Percentiles rank a stretch among this genome's conserved stretches.
These are phyloP conservation scores for Beaufortia kweichowensis DNA, from an alignment of 2,113 vertebrate genomes.

Conservation along the genomic window DNA sequence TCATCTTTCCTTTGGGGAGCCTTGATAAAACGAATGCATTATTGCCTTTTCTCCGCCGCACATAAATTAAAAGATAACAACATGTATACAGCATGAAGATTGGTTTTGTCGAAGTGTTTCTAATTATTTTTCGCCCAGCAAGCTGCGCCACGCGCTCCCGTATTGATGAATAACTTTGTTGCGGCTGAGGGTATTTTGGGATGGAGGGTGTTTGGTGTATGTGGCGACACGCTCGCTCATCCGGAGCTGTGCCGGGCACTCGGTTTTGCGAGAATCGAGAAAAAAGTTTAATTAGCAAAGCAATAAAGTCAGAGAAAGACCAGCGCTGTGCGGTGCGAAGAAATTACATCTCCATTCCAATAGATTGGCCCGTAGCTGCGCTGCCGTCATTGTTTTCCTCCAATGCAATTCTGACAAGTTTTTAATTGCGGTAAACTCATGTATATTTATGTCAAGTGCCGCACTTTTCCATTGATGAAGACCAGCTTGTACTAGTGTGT, in stretches of 20 bases:
- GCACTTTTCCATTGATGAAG: slow-evolving; percentile 18
- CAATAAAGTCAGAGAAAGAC: slow-evolving; percentile 57
- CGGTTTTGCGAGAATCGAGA: not conserved
- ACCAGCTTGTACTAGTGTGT: slow-evolving; percentile 40
- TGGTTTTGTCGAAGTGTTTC: slow-evolving; percentile 60
- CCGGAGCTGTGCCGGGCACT: slow-evolving; percentile 8
- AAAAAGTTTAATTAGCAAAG: slow-evolving; percentile 60
- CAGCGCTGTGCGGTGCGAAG: slow-evolving; percentile 45
- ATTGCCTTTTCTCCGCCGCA: slow-evolving; percentile 27
- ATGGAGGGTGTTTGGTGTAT: slow-evolving; percentile 17
- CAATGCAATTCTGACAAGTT: slow-evolving; percentile 48
- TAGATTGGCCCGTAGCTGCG: slow-evolving; percentile 57
- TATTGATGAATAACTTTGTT: slow-evolving; percentile 63
- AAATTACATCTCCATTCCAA: slow-evolving; percentile 61
- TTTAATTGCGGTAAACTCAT: slow-evolving; percentile 69
- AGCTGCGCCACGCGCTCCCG: slow-evolving; percentile 53
- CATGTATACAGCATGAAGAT: slow-evolving; percentile 54
- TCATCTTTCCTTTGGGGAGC: slow-evolving; percentile 19
- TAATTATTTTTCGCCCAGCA: slow-evolving; percentile 63
- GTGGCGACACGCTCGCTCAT: slow-evolving; percentile 17
- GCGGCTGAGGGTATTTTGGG: slow-evolving; percentile 41
- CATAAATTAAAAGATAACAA: slow-evolving; percentile 56
- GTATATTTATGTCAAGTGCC: slow-evolving; percentile 64
- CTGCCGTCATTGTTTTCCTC: slow-evolving; percentile 55
- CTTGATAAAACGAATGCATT: slow-evolving; percentile 24